A percentile compares a stretch with the other conserved stretches of the same genome.
Conservation (phyloP, 2,113 vertebrate species). For the Mastomys natalensis region DNA sequence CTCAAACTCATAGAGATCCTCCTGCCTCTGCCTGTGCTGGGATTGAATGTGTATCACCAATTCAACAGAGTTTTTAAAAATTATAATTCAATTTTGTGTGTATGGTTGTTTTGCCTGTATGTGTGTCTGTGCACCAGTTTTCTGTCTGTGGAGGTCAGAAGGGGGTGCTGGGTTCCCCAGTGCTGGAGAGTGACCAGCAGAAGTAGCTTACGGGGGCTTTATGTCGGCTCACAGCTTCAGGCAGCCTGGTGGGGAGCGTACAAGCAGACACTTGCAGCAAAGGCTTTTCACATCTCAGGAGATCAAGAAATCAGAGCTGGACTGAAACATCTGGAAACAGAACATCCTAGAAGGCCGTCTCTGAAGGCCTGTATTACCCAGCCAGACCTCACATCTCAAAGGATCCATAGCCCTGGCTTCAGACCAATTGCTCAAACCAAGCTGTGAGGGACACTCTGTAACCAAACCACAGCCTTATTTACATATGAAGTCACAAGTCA, state of each 20-base stretch:
- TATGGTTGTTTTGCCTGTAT: neutral
- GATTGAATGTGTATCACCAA: neutral
- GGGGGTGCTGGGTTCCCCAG: neutral
- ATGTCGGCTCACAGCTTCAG: neutral
- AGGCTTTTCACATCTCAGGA: neutral
- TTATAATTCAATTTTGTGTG: neutral
- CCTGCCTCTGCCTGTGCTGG: neutral
- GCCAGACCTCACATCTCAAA: neutral
- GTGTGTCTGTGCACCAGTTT: neutral
- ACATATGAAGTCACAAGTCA: neutral
- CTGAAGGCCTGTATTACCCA: neutral
- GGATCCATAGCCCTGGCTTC: neutral
- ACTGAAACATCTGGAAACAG: neutral
- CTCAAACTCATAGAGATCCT: neutral
- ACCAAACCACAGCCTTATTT: neutral
- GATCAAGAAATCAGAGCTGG: neutral
- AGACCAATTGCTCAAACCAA: neutral
- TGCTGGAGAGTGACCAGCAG: neutral
- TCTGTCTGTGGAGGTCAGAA: neutral
- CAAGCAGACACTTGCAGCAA: no score
- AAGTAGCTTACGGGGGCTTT: neutral
- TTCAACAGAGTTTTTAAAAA: neutral
- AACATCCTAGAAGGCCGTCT: neutral
- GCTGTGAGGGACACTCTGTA: neutral
- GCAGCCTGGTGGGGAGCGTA: no score